Conservation (phyloP, 1,140 invertebrate species). For the Zophobas atratus region DNA sequence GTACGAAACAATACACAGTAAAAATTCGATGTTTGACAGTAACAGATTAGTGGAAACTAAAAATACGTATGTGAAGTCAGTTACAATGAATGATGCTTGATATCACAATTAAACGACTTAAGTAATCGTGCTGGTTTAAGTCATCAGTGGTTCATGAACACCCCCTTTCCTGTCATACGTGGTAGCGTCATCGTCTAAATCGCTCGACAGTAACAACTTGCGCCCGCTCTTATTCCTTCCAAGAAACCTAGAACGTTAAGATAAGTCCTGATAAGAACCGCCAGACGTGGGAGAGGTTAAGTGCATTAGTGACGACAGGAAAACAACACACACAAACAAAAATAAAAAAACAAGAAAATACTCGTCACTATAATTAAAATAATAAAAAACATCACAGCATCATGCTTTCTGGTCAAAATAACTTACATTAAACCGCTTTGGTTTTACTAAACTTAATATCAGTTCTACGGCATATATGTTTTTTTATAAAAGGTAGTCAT, state of each 20-base stretch:
- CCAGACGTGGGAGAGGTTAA: background rate
- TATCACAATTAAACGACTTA: constrained; percentile 42
- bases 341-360: constrained; percentile 34
- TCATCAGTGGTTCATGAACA: constrained; percentile 20
- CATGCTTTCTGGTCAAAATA: constrained; percentile 23
- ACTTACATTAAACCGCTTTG: constrained; percentile 32
- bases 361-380: constrained; percentile 17
- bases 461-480: constrained; percentile 5
- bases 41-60: constrained; percentile 4
- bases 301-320: background rate
- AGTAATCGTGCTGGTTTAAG: constrained; percentile 22
- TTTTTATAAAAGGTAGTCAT: constrained; percentile 28
- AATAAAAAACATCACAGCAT: constrained; percentile 33
- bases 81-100: constrained; percentile 26
- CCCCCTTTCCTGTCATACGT: constrained; percentile 31
- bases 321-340: constrained; percentile 21
- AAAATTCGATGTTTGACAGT: background rate
- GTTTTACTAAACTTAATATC: constrained; percentile 11
- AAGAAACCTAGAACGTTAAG: constrained; percentile 29
- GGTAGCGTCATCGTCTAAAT: constrained; percentile 31
- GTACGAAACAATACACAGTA: constrained; percentile 2
- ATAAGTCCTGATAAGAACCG: constrained; percentile 24
- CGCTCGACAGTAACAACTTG: constrained; percentile 24
- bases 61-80: background rate
- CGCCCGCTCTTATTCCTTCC: constrained; percentile 33